phyloP scores from a whole-genome alignment of 1,140 invertebrate species.

The Dendrolimus punctatus region DNA sequence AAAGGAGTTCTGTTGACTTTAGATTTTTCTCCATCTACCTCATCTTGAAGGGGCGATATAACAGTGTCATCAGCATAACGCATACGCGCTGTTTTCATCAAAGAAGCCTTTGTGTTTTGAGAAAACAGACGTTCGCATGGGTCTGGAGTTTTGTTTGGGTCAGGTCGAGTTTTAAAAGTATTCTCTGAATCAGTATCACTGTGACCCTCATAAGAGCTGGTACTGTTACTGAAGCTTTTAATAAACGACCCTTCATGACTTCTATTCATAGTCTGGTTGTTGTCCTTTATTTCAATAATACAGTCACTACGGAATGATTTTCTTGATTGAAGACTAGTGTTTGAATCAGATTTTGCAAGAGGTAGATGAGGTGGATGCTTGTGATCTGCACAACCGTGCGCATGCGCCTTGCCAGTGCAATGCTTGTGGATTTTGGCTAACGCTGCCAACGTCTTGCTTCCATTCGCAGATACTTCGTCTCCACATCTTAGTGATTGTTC shows the following conservation, averaged over 20 bases:
- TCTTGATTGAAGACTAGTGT: conserved; percentile 58
- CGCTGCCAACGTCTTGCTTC: conserved; percentile 68
- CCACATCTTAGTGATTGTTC: conserved; percentile 77
- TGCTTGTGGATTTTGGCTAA: conserved; percentile 77
- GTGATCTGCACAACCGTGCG: conserved; percentile 71
- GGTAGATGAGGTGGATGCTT: conserved; percentile 46
- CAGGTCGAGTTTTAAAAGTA: conserved; percentile 38
- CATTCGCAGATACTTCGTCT: conserved; percentile 69
- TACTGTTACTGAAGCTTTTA: conserved; percentile 69
- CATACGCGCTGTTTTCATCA: conserved; percentile 74
- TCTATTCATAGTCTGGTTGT: conserved; percentile 31
- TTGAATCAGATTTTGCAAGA: conserved; percentile 60
- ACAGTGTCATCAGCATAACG: conserved; percentile 63
- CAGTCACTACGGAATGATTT: conserved; percentile 57
- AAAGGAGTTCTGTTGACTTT: conserved; percentile 54
- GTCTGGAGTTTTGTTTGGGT: conserved; percentile 35
- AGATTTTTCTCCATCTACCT: conserved; percentile 57
- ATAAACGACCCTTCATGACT: conserved; percentile 39
- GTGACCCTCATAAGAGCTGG: conserved; percentile 72
- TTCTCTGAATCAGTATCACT: conserved; percentile 73
- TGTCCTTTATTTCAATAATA: conserved; percentile 65
- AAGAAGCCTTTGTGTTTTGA: conserved; percentile 72
- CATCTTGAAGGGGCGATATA: conserved; percentile 39
- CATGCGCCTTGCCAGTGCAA: conserved; percentile 81
- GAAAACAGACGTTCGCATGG: conserved; percentile 67